Evolutionary conservation across 2,113 vertebrate species (phyloP).

Genomic region (Haliaeetus leucogaster): DNA sequence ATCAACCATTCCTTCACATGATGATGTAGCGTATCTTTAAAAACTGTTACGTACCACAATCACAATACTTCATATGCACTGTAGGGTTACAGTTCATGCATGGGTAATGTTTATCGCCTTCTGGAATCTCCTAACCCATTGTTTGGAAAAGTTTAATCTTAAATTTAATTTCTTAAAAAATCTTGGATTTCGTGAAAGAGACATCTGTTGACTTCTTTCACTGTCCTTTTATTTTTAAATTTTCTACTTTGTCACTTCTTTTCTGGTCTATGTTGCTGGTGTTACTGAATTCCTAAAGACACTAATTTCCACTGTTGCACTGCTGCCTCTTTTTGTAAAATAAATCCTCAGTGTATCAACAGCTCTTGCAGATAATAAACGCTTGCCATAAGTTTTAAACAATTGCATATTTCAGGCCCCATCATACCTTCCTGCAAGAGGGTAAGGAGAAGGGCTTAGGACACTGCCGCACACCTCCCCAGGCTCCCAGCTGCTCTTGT

Average conservation of each 20-base stretch:
- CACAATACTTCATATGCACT: not conserved
- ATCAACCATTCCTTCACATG: not conserved
- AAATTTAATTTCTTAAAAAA: not conserved
- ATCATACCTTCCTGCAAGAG: not conserved
- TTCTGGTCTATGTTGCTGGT: not conserved
- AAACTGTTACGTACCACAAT: not conserved
- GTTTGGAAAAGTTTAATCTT: not conserved
- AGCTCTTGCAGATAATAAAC: not conserved
- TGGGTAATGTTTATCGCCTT: not conserved
- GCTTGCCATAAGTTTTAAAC: not conserved
- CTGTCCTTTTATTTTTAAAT: not conserved
- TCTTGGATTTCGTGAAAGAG: not conserved
- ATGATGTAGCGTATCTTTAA: not conserved
- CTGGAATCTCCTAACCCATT: not conserved
- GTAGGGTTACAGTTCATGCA: not conserved
- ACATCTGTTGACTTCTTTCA: not conserved
- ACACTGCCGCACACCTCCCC: fast-evolving
- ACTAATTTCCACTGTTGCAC: not conserved
- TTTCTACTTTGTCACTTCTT: not conserved
- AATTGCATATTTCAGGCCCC: not conserved
- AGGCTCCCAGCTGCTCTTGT: not conserved
- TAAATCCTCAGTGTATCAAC: not conserved
- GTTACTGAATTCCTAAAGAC: not conserved
- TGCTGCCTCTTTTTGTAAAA: not conserved
- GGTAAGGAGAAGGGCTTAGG: not conserved